phyloP scores from a whole-genome alignment of 2,797 vertebrate species.

The Dryobates pubescens region DNA sequence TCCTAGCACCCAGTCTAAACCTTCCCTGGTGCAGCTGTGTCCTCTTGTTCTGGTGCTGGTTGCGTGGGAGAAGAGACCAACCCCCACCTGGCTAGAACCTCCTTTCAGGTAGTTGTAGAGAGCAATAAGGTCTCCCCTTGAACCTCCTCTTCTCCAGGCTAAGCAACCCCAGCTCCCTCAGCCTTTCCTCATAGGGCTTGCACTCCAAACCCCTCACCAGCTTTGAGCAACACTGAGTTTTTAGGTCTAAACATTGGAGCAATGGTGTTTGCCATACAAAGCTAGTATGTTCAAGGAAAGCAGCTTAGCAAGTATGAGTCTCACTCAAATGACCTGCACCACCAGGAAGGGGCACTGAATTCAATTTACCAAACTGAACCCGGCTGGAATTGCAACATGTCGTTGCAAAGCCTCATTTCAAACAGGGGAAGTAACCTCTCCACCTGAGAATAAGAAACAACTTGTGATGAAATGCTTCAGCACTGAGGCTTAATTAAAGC shows the following conservation, averaged over 20 bases:
- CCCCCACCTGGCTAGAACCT: too few species aligned
- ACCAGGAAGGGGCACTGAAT: background rate
- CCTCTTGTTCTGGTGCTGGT: too few species aligned
- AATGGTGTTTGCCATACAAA: background rate
- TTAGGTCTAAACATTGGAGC: background rate
- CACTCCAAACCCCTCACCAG: too few species aligned
- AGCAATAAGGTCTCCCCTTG: too few species aligned
- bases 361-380: background rate
- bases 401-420: background rate
- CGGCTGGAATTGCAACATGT: background rate
- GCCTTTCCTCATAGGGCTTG: too few species aligned
- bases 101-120: too few species aligned
- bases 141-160: too few species aligned
- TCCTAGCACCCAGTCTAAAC: too few species aligned
- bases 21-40: too few species aligned
- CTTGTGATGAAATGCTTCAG: background rate
- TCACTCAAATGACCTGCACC: background rate
- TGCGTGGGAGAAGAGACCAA: too few species aligned
- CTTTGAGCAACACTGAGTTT: background rate
- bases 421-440: background rate
- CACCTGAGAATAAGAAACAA: background rate
- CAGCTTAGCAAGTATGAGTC: background rate
- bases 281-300: background rate
- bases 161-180: too few species aligned
- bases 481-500: slow-evolving; percentile 1